These are phyloP conservation scores for Diadegma fenestrale DNA, from an alignment of 2,888 invertebrate genomes.

Conservation along the genomic window DNA sequence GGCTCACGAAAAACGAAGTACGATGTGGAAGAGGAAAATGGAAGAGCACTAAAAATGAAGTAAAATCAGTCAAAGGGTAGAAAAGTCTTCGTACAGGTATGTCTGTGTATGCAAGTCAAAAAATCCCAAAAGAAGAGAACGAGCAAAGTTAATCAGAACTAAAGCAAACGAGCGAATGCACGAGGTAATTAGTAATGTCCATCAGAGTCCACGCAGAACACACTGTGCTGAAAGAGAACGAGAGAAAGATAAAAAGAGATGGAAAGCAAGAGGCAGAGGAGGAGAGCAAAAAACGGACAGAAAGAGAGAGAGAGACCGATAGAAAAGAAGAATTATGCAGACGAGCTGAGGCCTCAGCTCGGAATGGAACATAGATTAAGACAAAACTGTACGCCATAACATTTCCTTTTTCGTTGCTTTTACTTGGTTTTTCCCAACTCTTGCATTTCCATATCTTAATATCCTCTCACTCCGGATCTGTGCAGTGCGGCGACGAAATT, in stretches of 20 bases:
- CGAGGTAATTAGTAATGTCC: conserved; percentile 79
- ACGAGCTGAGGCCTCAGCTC: conserved; percentile 7
- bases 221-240: conserved; percentile 53
- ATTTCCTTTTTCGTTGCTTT: conserved; percentile 15
- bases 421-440: conserved; percentile 2
- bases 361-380: conserved; percentile 25
- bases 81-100: conserved; percentile 40
- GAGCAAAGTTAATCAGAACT: conserved; percentile 80
- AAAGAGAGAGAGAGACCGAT: neutral
- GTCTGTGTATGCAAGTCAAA: conserved; percentile 33
- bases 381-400: conserved; percentile 30
- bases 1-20: conserved; percentile 22
- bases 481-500: neutral
- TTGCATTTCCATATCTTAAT: neutral
- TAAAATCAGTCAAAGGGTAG: conserved; percentile 32
- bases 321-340: conserved; percentile 1
- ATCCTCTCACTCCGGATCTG: neutral
- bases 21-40: neutral
- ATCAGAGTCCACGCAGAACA: conserved; percentile 72
- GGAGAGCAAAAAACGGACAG: neutral
- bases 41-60: conserved; percentile 12
- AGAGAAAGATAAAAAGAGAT: conserved; percentile 62
- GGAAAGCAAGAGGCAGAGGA: no score
- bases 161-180: conserved; percentile 78
- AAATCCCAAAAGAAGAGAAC: conserved; percentile 57